Base-by-base conservation (phyloP, 2,888 invertebrate genomes). In the Ellobium chinense region DNA sequence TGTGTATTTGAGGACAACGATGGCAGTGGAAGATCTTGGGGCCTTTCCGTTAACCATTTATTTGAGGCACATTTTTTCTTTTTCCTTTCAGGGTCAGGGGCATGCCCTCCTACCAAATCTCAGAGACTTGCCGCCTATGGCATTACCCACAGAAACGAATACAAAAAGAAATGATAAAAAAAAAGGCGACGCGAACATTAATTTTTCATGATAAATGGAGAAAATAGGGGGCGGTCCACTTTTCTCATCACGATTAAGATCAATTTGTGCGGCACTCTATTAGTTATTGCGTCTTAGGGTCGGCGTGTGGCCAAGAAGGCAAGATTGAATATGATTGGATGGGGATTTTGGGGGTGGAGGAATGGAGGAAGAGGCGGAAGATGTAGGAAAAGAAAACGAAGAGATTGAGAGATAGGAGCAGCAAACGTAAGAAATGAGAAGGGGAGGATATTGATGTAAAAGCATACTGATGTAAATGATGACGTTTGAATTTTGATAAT, bases 111-210 rank as follows among this genome's bases (percentile, higher is more conserved):
- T n/a, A n/a, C n/a, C n/a, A n/a, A n/a, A n/a, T n/a, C n/a, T n/a
- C n/a, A n/a, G n/a, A n/a, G n/a, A n/a, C n/a, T n/a, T n/a, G n/a
- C n/a, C n/a, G n/a, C n/a, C n/a, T n/a, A n/a, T n/a, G n/a, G n/a
- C n/a, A n/a, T n/a, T n/a, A n/a, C n/a, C n/a, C n/a, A n/a, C n/a
- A n/a, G 46, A 46, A 46, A 12, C 9, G 46, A 46, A 46, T 7
- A 46, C 7, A 46, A 46, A 18, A 46, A 18, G 46, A 46, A 18
- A 12, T 18, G 29, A 54, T 54, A 69, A 69, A 69, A 69, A n/a
- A n/a, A n/a, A n/a, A n/a, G n/a, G n/a, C n/a, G n/a, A 54, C 31
- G 27, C 9, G 46, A 54, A 54, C 37, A 69, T 69, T 69, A 69
- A 69, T 69, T 39, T 29, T 54, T 31, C 1, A 37, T 68, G 69